Evolutionary conservation across 2,888 invertebrate genomes (phyloP), one percentile per base, ranked within the genome.

Genomic region (Hydrotaea cyrtoneurina): DNA sequence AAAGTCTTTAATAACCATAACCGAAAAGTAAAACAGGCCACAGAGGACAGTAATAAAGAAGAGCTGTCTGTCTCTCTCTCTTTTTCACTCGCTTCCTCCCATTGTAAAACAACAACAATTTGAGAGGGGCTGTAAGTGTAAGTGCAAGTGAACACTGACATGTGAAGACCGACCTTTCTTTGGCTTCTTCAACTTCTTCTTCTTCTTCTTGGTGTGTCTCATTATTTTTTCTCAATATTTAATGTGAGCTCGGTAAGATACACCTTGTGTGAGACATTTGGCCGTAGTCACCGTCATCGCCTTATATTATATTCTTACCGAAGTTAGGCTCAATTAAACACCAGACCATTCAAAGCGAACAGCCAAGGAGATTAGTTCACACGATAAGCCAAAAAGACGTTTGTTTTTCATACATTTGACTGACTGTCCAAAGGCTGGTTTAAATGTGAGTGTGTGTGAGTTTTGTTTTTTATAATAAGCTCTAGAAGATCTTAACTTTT

Each of bases 351-450:
- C 31, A 7, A 31, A 7, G 31, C 31, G 78, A 21, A 39, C 39
- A 8, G 31, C 2, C 31, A 31, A 31, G 31, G 39, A 87, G 87
- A 88, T 88, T 86, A 87, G 86, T 88, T 88, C 88, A 87, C 88
- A 88, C 88, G 88, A 88, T 87, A 88, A 86, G 84, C 72, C 75
- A 21, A 46, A 23, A 31, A 62, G 53, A 64, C 17, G 71, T 39
- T 64, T 36, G n/a, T 39, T 50, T 43, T 19, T 50, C 50, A 50
- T 50, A 50, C 59, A 8, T 23, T 55, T 55, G 55, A 55, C 5
- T 55, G 15, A 59, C 26, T 59, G 59, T 10, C 15, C 23, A 26
- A n/a, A n/a, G 43, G 15, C 8, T 23, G 1, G 57, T 21, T 7
- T 57, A 57, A 10, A 19, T 17, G 19, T 19, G 11, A 5, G 11